A percentile compares a stretch with the other conserved stretches of the same genome.
These are phyloP conservation scores for Chydorus sphaericus DNA, from an alignment of 2,888 invertebrate genomes.

Conservation along the genomic window DNA sequence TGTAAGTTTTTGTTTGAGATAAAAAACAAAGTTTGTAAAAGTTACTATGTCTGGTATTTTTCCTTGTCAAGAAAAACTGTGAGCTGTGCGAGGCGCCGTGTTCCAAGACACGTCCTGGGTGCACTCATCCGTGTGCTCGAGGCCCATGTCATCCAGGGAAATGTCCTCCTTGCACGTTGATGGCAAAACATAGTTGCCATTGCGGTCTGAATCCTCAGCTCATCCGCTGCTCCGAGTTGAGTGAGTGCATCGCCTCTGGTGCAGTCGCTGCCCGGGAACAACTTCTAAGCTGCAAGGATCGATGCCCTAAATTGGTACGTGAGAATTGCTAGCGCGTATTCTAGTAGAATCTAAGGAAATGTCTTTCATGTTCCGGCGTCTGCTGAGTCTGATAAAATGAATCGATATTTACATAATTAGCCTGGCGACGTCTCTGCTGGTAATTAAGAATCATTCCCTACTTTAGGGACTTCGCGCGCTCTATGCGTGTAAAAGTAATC, in stretches of 20 bases:
- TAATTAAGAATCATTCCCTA: too few relatives aligned
- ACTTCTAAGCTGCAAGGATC: constrained; percentile 54
- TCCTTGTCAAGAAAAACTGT: constrained; percentile 36
- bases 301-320: constrained; percentile 65
- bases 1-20: background rate
- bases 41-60: constrained; percentile 15
- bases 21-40: background rate
- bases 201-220: constrained; percentile 64
- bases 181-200: constrained; percentile 58
- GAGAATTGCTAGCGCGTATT: too few relatives aligned
- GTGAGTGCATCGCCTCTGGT: constrained; percentile 28
- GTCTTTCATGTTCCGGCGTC: too few relatives aligned
- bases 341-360: too few relatives aligned
- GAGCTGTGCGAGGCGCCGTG: constrained; percentile 45
- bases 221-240: constrained; percentile 54
- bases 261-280: constrained; percentile 31
- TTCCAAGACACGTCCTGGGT: constrained; percentile 42
- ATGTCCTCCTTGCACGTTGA: constrained; percentile 58
- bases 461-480: too few relatives aligned
- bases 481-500: too few relatives aligned
- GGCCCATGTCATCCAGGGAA: constrained; percentile 38
- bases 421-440: too few relatives aligned
- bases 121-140: constrained; percentile 54
- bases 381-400: too few relatives aligned
- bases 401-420: too few relatives aligned